phyloP scores from a whole-genome alignment of 1,140 invertebrate species.

The Drosophila orena region DNA sequence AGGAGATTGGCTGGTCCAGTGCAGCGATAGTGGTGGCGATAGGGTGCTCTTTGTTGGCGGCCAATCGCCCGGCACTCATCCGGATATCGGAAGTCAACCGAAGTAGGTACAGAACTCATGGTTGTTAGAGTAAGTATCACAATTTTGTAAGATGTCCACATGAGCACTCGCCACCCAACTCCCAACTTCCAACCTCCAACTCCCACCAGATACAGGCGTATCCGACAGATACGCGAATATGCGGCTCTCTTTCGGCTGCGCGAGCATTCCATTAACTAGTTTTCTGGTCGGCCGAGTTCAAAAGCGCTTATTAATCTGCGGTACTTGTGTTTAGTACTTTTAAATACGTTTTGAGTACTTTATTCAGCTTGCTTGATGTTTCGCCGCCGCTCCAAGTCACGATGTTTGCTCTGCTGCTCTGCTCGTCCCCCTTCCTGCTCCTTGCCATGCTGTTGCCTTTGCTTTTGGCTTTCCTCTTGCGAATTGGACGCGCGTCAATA shows the following conservation, averaged over 20 bases:
- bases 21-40: slow-evolving; percentile 6
- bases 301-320: slow-evolving; percentile 84
- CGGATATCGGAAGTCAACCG: slow-evolving; percentile 1
- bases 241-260: neutral
- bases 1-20: slow-evolving; percentile 11
- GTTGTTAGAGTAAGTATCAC: no score
- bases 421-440: slow-evolving; percentile 8
- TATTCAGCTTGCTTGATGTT: slow-evolving; percentile 83
- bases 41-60: neutral
- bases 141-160: neutral
- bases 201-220: neutral
- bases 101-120: no score
- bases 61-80: neutral
- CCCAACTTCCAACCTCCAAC: neutral
- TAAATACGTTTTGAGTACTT: slow-evolving; percentile 84
- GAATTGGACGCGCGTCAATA: slow-evolving; percentile 54
- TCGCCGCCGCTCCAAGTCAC: slow-evolving; percentile 77
- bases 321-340: slow-evolving; percentile 84
- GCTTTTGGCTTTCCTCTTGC: slow-evolving; percentile 23
- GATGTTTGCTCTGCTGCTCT: slow-evolving; percentile 57
- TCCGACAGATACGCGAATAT: slow-evolving; percentile 1
- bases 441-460: neutral
- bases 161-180: neutral
- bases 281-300: slow-evolving; percentile 84
- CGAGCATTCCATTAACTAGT: slow-evolving; percentile 70